These are phyloP conservation scores for Corbicula japonica DNA, from an alignment of 2,888 invertebrate species.

Conservation along the genomic window DNA sequence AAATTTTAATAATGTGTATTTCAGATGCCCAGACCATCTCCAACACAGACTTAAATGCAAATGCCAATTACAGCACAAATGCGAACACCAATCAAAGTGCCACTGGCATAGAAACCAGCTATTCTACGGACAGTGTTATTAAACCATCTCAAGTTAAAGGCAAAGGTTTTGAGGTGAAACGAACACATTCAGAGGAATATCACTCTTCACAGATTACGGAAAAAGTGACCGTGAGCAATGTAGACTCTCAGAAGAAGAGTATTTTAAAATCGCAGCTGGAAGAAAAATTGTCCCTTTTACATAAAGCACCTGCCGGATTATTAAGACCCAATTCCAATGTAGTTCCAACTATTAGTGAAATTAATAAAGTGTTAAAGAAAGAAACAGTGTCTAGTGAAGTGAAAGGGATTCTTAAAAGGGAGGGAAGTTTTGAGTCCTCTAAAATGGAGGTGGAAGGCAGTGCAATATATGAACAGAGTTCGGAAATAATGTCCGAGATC, in stretches of 20 bases:
- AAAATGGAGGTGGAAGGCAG: slow-evolving; percentile 66
- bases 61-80: too few relatives aligned
- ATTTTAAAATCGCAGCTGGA: slow-evolving; percentile 68
- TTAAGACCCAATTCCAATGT: slow-evolving; percentile 67
- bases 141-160: slow-evolving; percentile 48
- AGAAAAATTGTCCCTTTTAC: slow-evolving; percentile 49
- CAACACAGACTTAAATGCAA: slow-evolving; percentile 49
- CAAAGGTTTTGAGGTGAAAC: slow-evolving; percentile 44
- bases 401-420: slow-evolving; percentile 75
- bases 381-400: slow-evolving; percentile 60
- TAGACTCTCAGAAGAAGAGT: slow-evolving; percentile 67
- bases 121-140: slow-evolving; percentile 35
- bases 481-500: slow-evolving; percentile 20
- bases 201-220: slow-evolving; percentile 38
- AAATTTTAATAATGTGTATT: too few relatives aligned
- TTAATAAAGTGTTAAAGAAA: slow-evolving; percentile 72
- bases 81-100: too few relatives aligned
- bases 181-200: slow-evolving; percentile 28
- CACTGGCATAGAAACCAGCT: slow-evolving; percentile 19
- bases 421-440: slow-evolving; percentile 72
- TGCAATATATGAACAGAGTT: slow-evolving; percentile 44
- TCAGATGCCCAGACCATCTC: slow-evolving; percentile 41
- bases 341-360: slow-evolving; percentile 63
- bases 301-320: slow-evolving; percentile 68
- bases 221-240: slow-evolving; percentile 45